Evolutionary conservation across 2,888 invertebrate genomes (phyloP), one percentile per base, ranked within the genome.

Genomic region (Pycnomerus fuliginosus): DNA sequence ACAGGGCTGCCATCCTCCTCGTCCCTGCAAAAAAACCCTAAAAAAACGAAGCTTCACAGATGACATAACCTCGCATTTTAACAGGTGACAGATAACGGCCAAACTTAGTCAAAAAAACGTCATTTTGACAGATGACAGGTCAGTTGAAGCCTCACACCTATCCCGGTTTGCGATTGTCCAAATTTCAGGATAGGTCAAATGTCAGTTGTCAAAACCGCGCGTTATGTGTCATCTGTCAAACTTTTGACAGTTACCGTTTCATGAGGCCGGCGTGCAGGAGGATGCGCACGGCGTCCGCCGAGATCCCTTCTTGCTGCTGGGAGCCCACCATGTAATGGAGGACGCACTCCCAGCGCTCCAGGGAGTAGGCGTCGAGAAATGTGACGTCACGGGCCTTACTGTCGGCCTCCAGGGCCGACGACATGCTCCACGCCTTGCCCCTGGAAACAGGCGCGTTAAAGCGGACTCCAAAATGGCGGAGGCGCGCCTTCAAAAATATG

Each of bases 261-360:
- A 97, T 97, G 15, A 98, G 82, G 4, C 92, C 92, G 7, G 97
- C 93, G 69, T 94, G 90, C 16, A 94, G 75, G 53, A 99, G 76
- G 51, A 98, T 92, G 55, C 91, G 75, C 1, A 94, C 92, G n/a
- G 97, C 95, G 72, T 97, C 96, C 0, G 87, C 87, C 36, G 92
- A 91, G 61, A 94, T 91, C 37, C 90, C 90, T 69, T 94, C 93
- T 20, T 89, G 89, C 69, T 89, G 92, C 40, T 87, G 85, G 16
- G 89, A 88, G 29, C 94, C 95, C 63, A 93, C 91, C 91, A 97
- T 93, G 69, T 93, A 97, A 73, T 97, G 95, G 12, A 97, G 77
- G 10, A 97, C 92, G 68, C 95, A 95, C 73, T 96, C 92, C 97
- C 97, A 97, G 40, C 97, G 77, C 66, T 94, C 92, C 66, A 88